Evolutionary conservation across 2,113 vertebrate genomes (phyloP), one percentile per base, ranked within the genome.

Genomic region (Typhlomys cinereus): DNA sequence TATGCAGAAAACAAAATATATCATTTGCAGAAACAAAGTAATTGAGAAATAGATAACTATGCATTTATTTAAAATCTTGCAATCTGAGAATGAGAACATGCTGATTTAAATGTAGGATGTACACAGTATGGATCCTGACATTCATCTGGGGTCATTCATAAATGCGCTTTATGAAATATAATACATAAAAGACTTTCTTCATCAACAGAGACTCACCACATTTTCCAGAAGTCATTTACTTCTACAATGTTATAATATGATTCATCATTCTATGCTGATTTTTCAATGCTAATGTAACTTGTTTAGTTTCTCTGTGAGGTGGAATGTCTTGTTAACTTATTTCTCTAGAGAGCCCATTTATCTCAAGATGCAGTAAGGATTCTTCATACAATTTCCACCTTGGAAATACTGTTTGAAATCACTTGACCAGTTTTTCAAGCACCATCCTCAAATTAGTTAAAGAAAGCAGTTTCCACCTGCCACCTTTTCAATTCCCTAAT

Each of bases 211-310:
- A 95, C 57, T 94, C 14, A 11, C 48, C 41, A 82, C 25, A 71
- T 87, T 90, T 95, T 95, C 62, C 34, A 94, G 91, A 96, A 92
- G 84, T 93, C 73, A 95, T 90, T 94, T 94, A 70, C 59, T 94
- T 91, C 59, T 52, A 50, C 52, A 94, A 88, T 94, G 71, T 96
- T 89, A 96, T 96, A 95, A 87, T 96, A 54, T 75, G 71, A 94
- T 94, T 94, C 83, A 94, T 91, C 84, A 94, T 89, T 83, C 59
- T 84, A 78, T 67, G 75, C n/a, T 95, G 94, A 64, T 64, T 78
- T 95, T 95, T 95, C 93, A 94, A 94, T 93, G 92, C 39, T 87
- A 94, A 86, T 70, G 25, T 67, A 93, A 80, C 52, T 78, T 0
- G n/a, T 78, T 94, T 73, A 41, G n/a, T 87, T 96, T 85, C 86